phyloP scores from a whole-genome alignment of 2,113 vertebrate species.

The Nycticorax nycticorax region DNA sequence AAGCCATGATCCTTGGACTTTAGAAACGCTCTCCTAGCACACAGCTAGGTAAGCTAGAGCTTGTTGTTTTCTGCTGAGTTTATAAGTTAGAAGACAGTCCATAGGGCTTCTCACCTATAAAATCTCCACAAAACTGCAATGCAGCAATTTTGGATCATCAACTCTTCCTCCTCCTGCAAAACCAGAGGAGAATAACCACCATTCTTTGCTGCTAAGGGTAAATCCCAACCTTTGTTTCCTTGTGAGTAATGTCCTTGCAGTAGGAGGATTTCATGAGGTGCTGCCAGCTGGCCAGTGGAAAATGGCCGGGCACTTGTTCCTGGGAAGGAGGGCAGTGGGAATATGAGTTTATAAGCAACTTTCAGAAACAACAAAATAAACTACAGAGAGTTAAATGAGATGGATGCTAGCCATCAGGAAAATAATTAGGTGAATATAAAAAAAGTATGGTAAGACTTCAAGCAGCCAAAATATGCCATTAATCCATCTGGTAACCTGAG shows the following conservation, averaged over 20 bases:
- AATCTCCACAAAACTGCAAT: not conserved
- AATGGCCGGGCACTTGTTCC: not conserved
- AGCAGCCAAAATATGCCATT: not conserved
- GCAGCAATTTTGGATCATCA: not conserved
- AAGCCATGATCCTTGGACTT: accelerated
- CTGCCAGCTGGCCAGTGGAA: not conserved
- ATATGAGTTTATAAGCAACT: not conserved
- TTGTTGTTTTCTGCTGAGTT: not conserved
- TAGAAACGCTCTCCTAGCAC: not conserved
- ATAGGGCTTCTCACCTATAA: not conserved
- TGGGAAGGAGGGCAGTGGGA: not conserved
- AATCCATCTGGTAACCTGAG: not conserved
- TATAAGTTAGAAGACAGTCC: not conserved
- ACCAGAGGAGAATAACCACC: not conserved
- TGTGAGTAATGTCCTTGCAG: not conserved
- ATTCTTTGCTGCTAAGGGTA: not conserved
- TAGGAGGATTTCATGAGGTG: not conserved
- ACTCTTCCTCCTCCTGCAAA: not conserved
- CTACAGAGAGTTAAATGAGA: not conserved
- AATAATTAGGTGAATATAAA: not conserved
- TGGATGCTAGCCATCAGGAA: not conserved
- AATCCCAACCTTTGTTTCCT: not conserved
- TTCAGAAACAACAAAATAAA: not conserved
- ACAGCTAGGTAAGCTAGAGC: not conserved
- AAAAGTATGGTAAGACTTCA: not conserved